phyloP scores from a whole-genome alignment of 2,113 vertebrate genomes.

The Chlorodrepanis virens region DNA sequence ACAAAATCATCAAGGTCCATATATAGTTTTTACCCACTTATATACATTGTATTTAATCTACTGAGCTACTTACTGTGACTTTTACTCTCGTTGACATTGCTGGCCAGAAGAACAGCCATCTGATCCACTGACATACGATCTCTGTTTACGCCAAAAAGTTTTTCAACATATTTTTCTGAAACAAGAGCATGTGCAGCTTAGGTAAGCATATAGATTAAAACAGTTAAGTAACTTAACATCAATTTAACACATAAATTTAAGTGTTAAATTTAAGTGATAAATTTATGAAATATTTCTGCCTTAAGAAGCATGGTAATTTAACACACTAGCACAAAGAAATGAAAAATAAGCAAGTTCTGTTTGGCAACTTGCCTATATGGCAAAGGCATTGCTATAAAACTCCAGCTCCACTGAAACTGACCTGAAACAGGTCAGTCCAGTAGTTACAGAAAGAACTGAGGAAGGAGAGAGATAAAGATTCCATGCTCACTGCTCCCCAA shows the following conservation, averaged over 20 bases:
- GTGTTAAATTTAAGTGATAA: neutral
- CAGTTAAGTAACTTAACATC: neutral
- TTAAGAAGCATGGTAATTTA: neutral
- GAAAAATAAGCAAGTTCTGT: neutral
- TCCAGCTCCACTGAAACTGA: neutral
- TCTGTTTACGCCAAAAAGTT: constrained; percentile 90
- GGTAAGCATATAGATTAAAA: neutral
- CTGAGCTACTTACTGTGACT: constrained; percentile 82
- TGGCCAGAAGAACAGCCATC: constrained; percentile 95
- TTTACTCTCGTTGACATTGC: constrained; percentile 93
- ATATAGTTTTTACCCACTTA: rapidly evolving
- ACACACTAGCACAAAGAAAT: neutral
- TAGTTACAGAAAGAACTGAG: neutral
- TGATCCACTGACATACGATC: constrained; percentile 94
- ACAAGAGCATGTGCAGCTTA: neutral
- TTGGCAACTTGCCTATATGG: neutral
- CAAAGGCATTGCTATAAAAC: neutral
- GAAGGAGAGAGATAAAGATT: neutral
- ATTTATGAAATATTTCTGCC: neutral
- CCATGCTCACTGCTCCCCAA: neutral
- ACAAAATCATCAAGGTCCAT: neutral
- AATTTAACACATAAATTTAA: neutral
- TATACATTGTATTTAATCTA: neutral
- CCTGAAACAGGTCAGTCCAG: neutral
- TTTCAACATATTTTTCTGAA: constrained; percentile 92